Percentiles rank a stretch among this genome's conserved stretches.
phyloP scores from a whole-genome alignment of 2,113 vertebrate species.

The Nycticryphes semicollaris region DNA sequence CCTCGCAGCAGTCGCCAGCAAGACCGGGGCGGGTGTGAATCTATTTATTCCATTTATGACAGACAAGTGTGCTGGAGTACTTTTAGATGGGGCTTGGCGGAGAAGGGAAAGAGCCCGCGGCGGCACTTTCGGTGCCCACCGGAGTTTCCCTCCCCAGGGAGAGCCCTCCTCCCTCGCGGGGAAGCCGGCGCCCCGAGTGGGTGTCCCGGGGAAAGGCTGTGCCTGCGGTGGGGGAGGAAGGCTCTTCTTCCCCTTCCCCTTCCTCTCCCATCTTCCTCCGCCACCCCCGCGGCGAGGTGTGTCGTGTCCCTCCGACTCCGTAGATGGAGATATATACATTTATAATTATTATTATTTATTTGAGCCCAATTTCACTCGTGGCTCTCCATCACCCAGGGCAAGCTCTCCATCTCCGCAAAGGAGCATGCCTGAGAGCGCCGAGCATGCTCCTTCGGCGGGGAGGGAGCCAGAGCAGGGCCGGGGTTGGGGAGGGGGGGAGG shows the following conservation, averaged over 20 bases:
- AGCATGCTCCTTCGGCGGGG: constrained; percentile 1
- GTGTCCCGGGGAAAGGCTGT: background rate
- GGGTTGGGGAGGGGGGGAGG: background rate
- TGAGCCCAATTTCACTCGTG: background rate
- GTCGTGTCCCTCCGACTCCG: background rate
- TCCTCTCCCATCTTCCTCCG: background rate
- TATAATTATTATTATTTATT: background rate
- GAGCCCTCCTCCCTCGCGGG: background rate
- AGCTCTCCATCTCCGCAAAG: background rate
- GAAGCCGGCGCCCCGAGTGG: background rate
- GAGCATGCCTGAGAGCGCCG: constrained; percentile 39
- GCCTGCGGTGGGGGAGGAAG: background rate
- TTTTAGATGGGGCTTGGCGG: background rate
- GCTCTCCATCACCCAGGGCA: background rate
- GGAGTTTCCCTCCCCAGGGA: background rate
- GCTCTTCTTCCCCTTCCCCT: accelerated
- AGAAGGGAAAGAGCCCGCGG: background rate
- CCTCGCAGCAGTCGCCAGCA: background rate
- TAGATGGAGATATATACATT: background rate
- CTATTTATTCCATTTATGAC: background rate
- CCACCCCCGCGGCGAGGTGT: background rate
- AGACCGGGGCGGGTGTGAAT: background rate
- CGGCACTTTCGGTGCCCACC: background rate
- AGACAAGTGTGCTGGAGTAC: background rate
- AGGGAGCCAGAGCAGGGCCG: background rate